Conservation (phyloP, 2,797 vertebrate species). For the Cyprinodon diabolis region DNA sequence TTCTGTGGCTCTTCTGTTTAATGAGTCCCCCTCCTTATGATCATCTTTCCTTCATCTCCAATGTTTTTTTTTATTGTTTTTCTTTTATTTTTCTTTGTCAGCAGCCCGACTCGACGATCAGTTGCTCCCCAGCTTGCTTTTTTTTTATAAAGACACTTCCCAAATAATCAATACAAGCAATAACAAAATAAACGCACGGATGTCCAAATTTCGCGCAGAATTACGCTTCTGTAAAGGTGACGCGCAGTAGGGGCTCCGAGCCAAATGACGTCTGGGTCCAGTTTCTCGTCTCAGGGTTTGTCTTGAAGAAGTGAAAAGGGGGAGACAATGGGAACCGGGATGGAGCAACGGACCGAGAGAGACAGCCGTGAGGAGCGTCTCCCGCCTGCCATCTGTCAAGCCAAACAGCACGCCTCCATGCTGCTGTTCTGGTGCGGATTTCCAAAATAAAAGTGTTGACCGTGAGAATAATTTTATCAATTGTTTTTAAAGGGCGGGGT, state of each 20-base stretch:
- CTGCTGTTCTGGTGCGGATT: slow-evolving; percentile 5
- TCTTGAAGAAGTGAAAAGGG: slow-evolving; percentile 51
- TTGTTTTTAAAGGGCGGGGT: not conserved
- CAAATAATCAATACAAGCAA: not conserved
- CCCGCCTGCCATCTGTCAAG: slow-evolving; percentile 77
- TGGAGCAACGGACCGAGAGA: slow-evolving; percentile 68
- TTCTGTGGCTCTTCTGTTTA: slow-evolving; percentile 27
- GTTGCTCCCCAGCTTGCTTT: slow-evolving; percentile 23
- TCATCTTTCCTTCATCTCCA: slow-evolving; percentile 47
- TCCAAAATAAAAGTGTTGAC: slow-evolving; percentile 52
- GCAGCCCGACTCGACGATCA: slow-evolving; percentile 11
- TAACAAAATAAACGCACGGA: not conserved
- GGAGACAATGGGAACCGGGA: slow-evolving; percentile 74
- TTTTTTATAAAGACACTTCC: slow-evolving; percentile 10
- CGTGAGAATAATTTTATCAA: not conserved
- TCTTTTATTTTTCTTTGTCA: not conserved
- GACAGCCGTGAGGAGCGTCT: slow-evolving; percentile 68
- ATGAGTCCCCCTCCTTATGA: slow-evolving; percentile 48
- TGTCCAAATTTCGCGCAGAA: slow-evolving; percentile 40
- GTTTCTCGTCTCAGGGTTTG: slow-evolving; percentile 36
- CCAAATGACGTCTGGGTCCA: slow-evolving; percentile 33
- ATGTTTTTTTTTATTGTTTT: not conserved
- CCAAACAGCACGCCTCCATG: slow-evolving; percentile 1
- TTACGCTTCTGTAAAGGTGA: slow-evolving; percentile 27
- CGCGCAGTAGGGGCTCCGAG: not conserved